Evolutionary conservation across 2,797 vertebrate species (phyloP).

Genomic region (Graptemys geographica): DNA sequence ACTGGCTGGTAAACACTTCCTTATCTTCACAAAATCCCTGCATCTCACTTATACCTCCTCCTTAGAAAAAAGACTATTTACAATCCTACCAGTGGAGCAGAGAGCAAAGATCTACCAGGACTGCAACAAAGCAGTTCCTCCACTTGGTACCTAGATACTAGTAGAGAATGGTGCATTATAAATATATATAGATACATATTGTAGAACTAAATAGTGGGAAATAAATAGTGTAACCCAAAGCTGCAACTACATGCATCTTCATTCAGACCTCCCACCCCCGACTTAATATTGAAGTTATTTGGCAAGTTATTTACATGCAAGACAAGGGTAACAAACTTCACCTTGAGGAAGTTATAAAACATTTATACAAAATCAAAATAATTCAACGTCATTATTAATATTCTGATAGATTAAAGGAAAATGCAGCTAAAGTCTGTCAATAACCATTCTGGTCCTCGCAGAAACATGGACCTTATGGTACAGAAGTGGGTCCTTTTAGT

Average conservation of each 20-base stretch:
- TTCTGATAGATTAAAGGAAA: not conserved
- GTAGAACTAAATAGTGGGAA: not conserved
- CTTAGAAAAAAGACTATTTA: not conserved
- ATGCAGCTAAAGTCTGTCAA: not conserved
- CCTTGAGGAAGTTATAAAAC: not conserved
- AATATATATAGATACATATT: not conserved
- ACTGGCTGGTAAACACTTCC: not conserved
- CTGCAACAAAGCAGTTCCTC: not conserved
- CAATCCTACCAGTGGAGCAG: not conserved
- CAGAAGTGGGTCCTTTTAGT: not conserved
- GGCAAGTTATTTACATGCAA: not conserved
- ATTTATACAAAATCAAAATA: not conserved
- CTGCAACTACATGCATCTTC: not conserved
- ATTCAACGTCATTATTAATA: not conserved
- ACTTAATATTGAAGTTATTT: not conserved
- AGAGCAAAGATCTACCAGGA: not conserved
- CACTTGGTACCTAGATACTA: not conserved
- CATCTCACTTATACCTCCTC: not conserved
- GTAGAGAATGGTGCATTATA: not conserved
- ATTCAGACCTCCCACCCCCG: not conserved
- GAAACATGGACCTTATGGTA: not conserved
- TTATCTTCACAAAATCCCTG: not conserved
- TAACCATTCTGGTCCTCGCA: not conserved
- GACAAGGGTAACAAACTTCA: not conserved
- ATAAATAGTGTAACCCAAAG: not conserved